phyloP scores from a whole-genome alignment of 1,140 invertebrate genomes.

The Drosophila setifemur region DNA sequence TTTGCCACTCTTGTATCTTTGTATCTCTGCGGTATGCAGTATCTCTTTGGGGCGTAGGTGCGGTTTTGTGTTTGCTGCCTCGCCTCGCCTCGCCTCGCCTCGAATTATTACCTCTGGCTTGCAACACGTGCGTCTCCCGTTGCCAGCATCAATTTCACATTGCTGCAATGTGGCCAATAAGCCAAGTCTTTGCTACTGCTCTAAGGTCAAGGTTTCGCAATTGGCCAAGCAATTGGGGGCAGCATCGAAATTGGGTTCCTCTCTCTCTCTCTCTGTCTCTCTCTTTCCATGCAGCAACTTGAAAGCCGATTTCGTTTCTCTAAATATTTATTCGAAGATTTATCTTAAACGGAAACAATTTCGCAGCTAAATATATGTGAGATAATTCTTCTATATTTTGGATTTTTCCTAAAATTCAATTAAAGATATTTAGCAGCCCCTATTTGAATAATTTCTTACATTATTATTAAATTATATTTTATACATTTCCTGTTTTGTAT shows the following conservation, averaged over 20 bases:
- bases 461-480: too few relatives aligned
- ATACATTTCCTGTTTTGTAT: too few relatives aligned
- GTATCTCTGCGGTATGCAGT: slow-evolving; percentile 19
- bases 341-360: too few relatives aligned
- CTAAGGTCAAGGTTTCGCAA: slow-evolving; percentile 42
- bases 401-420: too few relatives aligned
- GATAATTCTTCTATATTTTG: too few relatives aligned
- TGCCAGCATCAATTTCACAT: slow-evolving; percentile 4
- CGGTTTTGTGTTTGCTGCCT: too few relatives aligned
- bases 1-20: slow-evolving; percentile 6
- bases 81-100: background rate
- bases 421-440: too few relatives aligned
- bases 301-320: too few relatives aligned
- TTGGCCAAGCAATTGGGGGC: background rate
- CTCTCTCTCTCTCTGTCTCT: background rate
- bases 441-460: too few relatives aligned
- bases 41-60: slow-evolving; percentile 45
- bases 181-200: background rate
- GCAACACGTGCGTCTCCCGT: slow-evolving; percentile 36
- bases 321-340: too few relatives aligned
- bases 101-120: slow-evolving; percentile 11
- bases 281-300: too few relatives aligned
- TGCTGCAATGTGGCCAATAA: slow-evolving; percentile 31
- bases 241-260: slow-evolving; percentile 10
- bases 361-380: too few relatives aligned